Percentiles rank a stretch among this genome's conserved stretches.
These are phyloP conservation scores for Menura novaehollandiae DNA, from an alignment of 2,113 vertebrate genomes.

Conservation along the genomic window DNA sequence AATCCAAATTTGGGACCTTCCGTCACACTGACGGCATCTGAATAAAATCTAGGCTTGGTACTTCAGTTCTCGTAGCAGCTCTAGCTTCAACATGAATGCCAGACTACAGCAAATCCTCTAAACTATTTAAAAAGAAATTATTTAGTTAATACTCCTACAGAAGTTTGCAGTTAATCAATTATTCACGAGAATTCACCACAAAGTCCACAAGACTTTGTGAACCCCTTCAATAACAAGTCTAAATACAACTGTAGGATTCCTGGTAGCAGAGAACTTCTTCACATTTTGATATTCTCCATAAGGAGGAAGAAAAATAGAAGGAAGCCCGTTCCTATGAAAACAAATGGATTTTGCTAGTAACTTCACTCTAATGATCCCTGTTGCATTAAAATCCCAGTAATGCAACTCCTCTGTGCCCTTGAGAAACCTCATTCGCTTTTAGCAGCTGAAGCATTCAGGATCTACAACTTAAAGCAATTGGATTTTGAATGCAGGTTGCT, in stretches of 20 bases:
- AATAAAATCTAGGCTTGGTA: background rate
- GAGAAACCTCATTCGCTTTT: constrained; percentile 1
- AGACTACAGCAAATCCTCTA: background rate
- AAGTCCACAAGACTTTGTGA: background rate
- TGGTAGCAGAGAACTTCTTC: background rate
- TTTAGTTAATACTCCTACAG: background rate
- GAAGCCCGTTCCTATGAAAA: background rate
- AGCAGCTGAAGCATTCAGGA: constrained; percentile 10
- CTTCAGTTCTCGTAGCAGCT: background rate
- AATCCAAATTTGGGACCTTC: background rate
- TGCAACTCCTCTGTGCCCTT: background rate
- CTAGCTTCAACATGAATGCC: background rate
- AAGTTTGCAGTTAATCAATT: background rate
- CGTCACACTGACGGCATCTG: background rate
- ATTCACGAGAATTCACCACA: background rate
- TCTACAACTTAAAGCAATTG: constrained; percentile 23
- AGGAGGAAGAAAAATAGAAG: background rate
- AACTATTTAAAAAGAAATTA: background rate
- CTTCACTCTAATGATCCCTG: background rate
- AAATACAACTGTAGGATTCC: background rate
- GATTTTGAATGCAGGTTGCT: constrained; percentile 50
- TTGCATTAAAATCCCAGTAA: background rate
- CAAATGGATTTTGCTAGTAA: background rate
- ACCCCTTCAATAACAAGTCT: background rate
- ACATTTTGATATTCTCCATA: background rate